phyloP scores from a whole-genome alignment of 2,888 invertebrate genomes.

The Oxystoma pomonae region DNA sequence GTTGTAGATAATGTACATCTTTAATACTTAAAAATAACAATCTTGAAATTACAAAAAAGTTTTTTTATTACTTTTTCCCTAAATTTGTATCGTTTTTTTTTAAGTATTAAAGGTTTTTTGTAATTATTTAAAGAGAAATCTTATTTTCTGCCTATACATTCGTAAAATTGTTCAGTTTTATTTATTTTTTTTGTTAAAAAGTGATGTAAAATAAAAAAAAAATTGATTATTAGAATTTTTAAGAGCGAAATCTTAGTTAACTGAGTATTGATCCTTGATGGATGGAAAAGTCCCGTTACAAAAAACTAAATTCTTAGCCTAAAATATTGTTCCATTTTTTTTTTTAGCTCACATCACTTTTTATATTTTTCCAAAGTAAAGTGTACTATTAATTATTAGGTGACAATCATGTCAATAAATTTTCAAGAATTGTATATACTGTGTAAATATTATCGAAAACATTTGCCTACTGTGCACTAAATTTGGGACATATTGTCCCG shows the following conservation, averaged over 20 bases:
- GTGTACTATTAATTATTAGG: not conserved
- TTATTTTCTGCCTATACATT: not conserved
- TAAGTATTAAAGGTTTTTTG: too few relatives aligned
- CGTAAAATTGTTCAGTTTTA: not conserved
- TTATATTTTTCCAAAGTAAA: not conserved
- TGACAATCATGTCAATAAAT: not conserved
- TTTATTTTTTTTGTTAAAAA: not conserved
- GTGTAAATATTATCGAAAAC: not conserved
- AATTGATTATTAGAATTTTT: too few relatives aligned
- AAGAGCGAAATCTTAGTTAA: too few relatives aligned
- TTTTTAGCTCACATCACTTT: not conserved
- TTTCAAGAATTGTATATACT: not conserved
- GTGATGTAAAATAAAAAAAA: not conserved
- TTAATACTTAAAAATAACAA: too few relatives aligned
- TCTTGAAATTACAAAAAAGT: not conserved
- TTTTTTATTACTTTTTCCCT: too few relatives aligned
- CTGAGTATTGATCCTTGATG: too few relatives aligned
- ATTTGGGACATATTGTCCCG: conserved; percentile 24
- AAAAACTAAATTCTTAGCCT: too few relatives aligned
- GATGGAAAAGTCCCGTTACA: too few relatives aligned
- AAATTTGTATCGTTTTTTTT: too few relatives aligned
- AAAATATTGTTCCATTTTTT: too few relatives aligned
- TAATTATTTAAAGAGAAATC: not conserved
- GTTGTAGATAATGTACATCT: not conserved
- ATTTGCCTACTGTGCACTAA: conserved; percentile 18